Evolutionary conservation across 2,888 invertebrate species (phyloP).

Genomic region (Noctua janthina): DNA sequence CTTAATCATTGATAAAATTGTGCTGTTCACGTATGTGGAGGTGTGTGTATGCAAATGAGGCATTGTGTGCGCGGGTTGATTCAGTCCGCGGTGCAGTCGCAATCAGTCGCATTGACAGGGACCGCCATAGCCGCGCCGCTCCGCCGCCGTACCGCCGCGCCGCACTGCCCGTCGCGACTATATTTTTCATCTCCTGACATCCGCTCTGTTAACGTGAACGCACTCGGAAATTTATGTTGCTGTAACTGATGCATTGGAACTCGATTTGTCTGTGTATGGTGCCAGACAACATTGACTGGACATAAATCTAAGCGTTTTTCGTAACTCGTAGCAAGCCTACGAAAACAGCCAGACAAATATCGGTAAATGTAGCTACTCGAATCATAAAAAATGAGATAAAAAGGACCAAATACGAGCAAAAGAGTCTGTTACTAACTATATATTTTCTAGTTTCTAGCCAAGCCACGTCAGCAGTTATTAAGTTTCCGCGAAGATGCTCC

Average conservation of each 20-base stretch:
- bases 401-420: neutral
- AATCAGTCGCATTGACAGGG: constrained; percentile 80
- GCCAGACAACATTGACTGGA: constrained; percentile 32
- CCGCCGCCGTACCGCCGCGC: constrained; percentile 30
- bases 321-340: constrained; percentile 10
- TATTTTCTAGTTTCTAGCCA: constrained; percentile 58
- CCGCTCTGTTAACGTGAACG: constrained; percentile 76
- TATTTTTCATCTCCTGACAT: constrained; percentile 82
- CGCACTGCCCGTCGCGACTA: constrained; percentile 68
- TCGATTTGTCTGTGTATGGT: constrained; percentile 42
- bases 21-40: constrained; percentile 66
- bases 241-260: constrained; percentile 67
- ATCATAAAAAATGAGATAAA: neutral
- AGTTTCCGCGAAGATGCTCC: constrained; percentile 60
- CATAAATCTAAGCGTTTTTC: constrained; percentile 36
- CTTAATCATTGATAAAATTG: constrained; percentile 73
- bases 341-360: constrained; percentile 13
- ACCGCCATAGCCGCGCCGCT: constrained; percentile 58
- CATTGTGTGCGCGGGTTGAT: constrained; percentile 75
- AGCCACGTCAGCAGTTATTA: constrained; percentile 64
- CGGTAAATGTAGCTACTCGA: neutral
- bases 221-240: constrained; percentile 76
- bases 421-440: neutral
- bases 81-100: constrained; percentile 71
- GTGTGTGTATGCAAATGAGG: constrained; percentile 76